Percentiles rank a stretch among this genome's conserved stretches.
phyloP scores from a whole-genome alignment of 2,797 vertebrate genomes.

The Salarias fasciatus region DNA sequence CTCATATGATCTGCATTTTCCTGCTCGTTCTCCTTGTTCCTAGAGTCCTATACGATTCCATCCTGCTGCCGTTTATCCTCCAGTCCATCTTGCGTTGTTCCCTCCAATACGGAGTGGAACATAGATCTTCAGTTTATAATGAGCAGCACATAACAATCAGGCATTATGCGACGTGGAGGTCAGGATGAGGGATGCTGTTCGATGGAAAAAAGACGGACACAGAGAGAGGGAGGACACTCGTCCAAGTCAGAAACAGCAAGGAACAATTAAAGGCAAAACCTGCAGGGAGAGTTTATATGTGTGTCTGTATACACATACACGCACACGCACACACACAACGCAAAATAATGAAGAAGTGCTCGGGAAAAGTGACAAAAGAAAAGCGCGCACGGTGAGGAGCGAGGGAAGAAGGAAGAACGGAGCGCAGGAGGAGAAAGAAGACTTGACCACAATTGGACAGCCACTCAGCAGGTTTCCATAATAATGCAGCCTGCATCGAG shows the following conservation, averaged over 20 bases:
- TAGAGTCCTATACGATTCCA: conserved; percentile 15
- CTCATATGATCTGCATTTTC: conserved; percentile 14
- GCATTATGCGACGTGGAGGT: neutral
- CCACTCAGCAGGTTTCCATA: conserved; percentile 42
- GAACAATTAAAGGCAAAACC: conserved; percentile 31
- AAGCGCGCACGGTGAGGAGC: neutral
- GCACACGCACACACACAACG: neutral
- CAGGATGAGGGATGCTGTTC: neutral
- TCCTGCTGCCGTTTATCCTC: neutral
- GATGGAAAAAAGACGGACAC: neutral
- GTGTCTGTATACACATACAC: no score
- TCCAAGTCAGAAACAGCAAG: conserved; percentile 3
- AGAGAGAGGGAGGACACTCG: neutral
- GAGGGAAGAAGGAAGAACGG: neutral
- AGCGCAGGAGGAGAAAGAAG: conserved; percentile 6
- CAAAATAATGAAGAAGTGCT: conserved; percentile 7
- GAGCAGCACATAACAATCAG: conserved; percentile 9
- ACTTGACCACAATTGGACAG: conserved; percentile 44
- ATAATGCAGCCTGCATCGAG: conserved; percentile 22
- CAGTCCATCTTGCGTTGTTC: no score
- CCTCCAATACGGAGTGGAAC: no score
- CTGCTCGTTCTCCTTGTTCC: conserved; percentile 21
- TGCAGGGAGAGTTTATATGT: no score
- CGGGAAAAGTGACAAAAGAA: neutral
- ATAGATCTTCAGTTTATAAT: conserved; percentile 10